Evolutionary conservation across 2,888 invertebrate species (phyloP).

Genomic region (Eupithecia pulchellata): DNA sequence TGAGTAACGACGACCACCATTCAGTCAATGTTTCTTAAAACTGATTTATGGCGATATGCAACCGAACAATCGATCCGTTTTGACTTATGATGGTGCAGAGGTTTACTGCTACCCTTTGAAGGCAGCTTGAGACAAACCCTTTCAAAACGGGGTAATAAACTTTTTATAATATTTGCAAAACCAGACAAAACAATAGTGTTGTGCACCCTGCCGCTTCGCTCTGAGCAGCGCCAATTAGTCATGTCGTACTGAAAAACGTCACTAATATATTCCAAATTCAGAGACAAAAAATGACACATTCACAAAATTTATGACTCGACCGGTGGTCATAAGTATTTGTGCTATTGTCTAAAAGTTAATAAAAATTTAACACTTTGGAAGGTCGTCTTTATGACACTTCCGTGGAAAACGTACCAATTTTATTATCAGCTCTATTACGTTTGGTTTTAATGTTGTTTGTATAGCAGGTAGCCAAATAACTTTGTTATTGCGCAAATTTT

Average conservation of each 20-base stretch:
- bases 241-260: slow-evolving; percentile 70
- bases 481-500: slow-evolving; percentile 45
- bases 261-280: slow-evolving; percentile 69
- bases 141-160: slow-evolving; percentile 83
- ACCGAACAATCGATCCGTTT: slow-evolving; percentile 78
- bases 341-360: slow-evolving; percentile 72
- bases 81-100: slow-evolving; percentile 74
- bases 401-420: slow-evolving; percentile 54
- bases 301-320: slow-evolving; percentile 73
- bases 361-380: slow-evolving; percentile 77
- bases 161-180: slow-evolving; percentile 84
- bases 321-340: slow-evolving; percentile 68
- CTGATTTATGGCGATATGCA: slow-evolving; percentile 83
- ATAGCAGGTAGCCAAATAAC: slow-evolving; percentile 52
- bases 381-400: slow-evolving; percentile 65
- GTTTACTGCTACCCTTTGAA: slow-evolving; percentile 80
- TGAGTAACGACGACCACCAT: slow-evolving; percentile 77
- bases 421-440: slow-evolving; percentile 48
- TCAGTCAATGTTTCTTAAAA: slow-evolving; percentile 70
- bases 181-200: slow-evolving; percentile 66
- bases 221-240: slow-evolving; percentile 77
- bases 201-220: slow-evolving; percentile 72
- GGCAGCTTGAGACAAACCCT: slow-evolving; percentile 75
- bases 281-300: slow-evolving; percentile 72
- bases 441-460: slow-evolving; percentile 45